Evolutionary conservation across 2,113 vertebrate genomes (phyloP).

Genomic region (Anolis sagrei): DNA sequence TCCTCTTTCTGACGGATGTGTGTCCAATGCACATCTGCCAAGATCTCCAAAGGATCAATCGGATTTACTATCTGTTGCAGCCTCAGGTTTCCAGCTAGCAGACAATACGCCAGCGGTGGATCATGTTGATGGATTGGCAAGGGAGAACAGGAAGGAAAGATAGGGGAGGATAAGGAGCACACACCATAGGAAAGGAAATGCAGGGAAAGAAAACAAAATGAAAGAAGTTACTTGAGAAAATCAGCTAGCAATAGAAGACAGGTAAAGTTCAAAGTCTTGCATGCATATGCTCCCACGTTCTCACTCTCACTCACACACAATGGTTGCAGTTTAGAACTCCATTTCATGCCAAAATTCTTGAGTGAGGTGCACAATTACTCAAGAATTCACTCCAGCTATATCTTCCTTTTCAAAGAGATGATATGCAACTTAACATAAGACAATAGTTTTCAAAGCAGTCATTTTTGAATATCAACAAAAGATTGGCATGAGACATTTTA

Average conservation of each 20-base stretch:
- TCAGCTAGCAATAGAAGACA: slow-evolving; percentile 59
- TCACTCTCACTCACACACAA: background rate
- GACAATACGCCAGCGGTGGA: slow-evolving; percentile 40
- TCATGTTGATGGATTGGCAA: slow-evolving; percentile 38
- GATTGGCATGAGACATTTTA: background rate
- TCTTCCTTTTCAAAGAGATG: slow-evolving; percentile 10
- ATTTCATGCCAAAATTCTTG: slow-evolving; percentile 35
- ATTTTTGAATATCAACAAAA: background rate
- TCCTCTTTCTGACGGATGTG: slow-evolving; percentile 82
- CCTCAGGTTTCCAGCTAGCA: slow-evolving; percentile 84
- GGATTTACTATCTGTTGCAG: slow-evolving; percentile 85
- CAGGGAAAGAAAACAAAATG: slow-evolving; percentile 59
- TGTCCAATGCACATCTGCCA: slow-evolving; percentile 84
- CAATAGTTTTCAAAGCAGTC: background rate
- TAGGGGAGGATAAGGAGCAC: slow-evolving; percentile 56
- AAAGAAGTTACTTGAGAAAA: slow-evolving; percentile 59
- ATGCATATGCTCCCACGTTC: background rate
- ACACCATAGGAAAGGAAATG: slow-evolving; percentile 67
- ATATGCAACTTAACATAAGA: background rate
- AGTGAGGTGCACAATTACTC: background rate
- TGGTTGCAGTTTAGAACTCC: background rate
- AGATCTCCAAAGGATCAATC: slow-evolving; percentile 85
- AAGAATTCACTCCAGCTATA: background rate
- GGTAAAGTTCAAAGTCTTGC: slow-evolving; percentile 42
- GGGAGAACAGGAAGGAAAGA: slow-evolving; percentile 16